Conservation (phyloP, 64 coral and sea anemone genomes). For the Exaiptasia diaphana region DNA sequence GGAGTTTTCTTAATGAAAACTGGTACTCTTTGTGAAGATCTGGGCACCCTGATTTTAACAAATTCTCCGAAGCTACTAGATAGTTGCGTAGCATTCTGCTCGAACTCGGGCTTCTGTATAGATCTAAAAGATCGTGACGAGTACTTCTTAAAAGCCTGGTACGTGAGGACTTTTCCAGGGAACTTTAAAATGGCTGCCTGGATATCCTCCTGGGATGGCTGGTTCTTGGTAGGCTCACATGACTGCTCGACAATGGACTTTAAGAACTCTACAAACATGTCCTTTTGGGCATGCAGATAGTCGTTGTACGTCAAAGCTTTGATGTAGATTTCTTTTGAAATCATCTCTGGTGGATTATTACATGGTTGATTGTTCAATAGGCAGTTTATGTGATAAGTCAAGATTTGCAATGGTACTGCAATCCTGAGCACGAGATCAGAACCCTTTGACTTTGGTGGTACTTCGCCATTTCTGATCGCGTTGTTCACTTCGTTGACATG, state of each 20-base stretch:
- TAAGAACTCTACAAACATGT: conserved; percentile 15
- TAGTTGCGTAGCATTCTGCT: no score
- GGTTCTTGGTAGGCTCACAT: neutral
- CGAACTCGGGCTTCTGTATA: conserved; percentile 3
- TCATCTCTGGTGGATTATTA: neutral
- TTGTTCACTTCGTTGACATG: conserved; percentile 32
- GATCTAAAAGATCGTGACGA: neutral
- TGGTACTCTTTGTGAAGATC: no score
- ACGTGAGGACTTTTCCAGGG: conserved; percentile 5
- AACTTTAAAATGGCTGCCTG: conserved; percentile 4
- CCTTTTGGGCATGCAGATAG: conserved; percentile 19
- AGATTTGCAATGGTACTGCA: neutral
- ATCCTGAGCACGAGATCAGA: conserved; percentile 15
- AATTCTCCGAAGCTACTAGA: no score
- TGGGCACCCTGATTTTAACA: no score
- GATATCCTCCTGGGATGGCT: conserved; percentile 1
- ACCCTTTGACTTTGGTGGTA: conserved; percentile 24
- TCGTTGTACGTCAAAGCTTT: neutral
- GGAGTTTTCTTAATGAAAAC: no score
- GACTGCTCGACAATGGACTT: neutral
- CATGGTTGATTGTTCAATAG: no score
- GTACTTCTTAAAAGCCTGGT: conserved; percentile 28
- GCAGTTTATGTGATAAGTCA: neutral
- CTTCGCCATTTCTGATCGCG: conserved; percentile 23
- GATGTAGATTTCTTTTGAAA: neutral